Evolutionary conservation across 2,797 vertebrate genomes (phyloP).

Genomic region (Selene dorsalis): DNA sequence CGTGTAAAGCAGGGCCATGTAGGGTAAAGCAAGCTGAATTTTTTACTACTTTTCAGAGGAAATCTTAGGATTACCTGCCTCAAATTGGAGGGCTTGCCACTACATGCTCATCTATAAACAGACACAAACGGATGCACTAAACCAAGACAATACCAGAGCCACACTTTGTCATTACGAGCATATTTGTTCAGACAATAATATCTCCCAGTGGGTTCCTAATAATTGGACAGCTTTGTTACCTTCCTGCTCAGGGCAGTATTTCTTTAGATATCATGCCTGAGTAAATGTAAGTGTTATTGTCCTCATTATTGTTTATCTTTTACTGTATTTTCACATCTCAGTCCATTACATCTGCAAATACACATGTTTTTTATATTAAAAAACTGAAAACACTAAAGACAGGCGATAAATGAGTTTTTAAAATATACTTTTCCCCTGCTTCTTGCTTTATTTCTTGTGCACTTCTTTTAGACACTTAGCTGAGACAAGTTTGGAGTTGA

Average conservation of each 20-base stretch:
- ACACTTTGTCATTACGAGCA: slow-evolving; percentile 34
- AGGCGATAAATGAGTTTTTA: background rate
- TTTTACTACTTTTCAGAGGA: slow-evolving; percentile 44
- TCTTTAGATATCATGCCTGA: slow-evolving; percentile 43
- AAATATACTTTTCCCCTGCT: background rate
- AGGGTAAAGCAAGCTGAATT: slow-evolving; percentile 30
- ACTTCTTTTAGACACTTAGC: background rate
- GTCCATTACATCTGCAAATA: slow-evolving; percentile 55
- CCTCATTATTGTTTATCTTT: slow-evolving; percentile 36
- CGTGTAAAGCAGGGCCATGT: slow-evolving; percentile 10
- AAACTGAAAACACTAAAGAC: slow-evolving; percentile 10
- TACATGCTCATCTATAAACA: slow-evolving; percentile 50
- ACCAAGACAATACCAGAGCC: slow-evolving; percentile 44
- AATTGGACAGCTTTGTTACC: slow-evolving; percentile 53
- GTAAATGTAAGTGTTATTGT: slow-evolving; percentile 39
- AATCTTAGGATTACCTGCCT: slow-evolving; percentile 67
- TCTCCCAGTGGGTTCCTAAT: slow-evolving; percentile 46
- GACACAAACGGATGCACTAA: slow-evolving; percentile 28
- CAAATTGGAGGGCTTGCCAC: slow-evolving; percentile 43
- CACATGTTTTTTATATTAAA: slow-evolving; percentile 41
- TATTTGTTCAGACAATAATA: slow-evolving; percentile 41
- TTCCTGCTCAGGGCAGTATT: slow-evolving; percentile 49
- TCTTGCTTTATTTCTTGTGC: background rate
- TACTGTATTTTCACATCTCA: slow-evolving; percentile 47
- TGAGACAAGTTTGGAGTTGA: slow-evolving; percentile 1